Percentiles rank a stretch among this genome's conserved stretches.
These are phyloP conservation scores for Oeneis ivallda DNA, from an alignment of 2,888 invertebrate genomes.

Conservation along the genomic window DNA sequence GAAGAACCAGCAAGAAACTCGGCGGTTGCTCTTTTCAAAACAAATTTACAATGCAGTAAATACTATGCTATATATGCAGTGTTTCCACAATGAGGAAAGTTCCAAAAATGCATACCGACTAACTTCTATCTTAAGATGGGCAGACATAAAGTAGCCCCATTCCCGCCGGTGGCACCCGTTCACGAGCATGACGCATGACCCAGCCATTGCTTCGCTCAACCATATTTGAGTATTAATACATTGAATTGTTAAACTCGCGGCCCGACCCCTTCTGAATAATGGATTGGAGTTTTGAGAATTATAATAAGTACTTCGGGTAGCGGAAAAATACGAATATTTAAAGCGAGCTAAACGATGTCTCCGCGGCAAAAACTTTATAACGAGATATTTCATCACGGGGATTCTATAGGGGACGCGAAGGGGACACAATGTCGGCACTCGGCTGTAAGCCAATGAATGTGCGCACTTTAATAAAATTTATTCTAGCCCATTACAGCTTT, in stretches of 20 bases:
- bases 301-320: neutral
- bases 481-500: neutral
- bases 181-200: no score
- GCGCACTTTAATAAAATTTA: neutral
- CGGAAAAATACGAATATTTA: conserved; percentile 14
- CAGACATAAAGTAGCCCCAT: no score
- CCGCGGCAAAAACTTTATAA: conserved; percentile 4
- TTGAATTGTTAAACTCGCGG: conserved; percentile 22
- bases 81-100: no score
- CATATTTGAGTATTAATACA: no score
- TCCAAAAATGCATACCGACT: no score
- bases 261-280: conserved; percentile 25
- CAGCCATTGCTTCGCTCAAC: no score
- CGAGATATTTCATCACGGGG: neutral
- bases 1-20: no score
- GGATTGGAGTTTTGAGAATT: conserved; percentile 11
- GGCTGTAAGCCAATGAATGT: neutral
- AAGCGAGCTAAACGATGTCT: neutral
- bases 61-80: no score
- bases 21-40: no score
- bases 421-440: neutral
- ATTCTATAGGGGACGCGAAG: neutral
- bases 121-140: no score
- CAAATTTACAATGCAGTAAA: no score
- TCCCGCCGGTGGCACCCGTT: no score